Evolutionary conservation across 2,797 vertebrate species (phyloP), one percentile per base, ranked within the genome.

Genomic region (Cichlasoma orientale): DNA sequence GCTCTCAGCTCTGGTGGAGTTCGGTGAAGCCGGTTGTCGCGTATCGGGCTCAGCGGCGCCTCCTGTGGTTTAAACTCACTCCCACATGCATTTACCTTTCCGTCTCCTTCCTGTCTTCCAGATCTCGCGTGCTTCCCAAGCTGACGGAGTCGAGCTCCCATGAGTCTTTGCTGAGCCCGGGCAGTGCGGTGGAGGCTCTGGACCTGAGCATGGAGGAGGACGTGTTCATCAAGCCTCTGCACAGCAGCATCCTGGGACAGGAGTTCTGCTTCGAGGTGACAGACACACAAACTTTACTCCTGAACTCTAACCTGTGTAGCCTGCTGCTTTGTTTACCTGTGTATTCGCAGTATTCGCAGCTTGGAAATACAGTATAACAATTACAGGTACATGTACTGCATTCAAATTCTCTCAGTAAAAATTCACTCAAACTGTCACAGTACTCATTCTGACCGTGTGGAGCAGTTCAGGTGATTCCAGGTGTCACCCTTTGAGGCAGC

Each of bases 221-320:
- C 3, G 96, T 98, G 16, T 92, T 95, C 23, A 94, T 99, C 89
- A 99, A 98, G 78, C 96, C 97, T 2, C 95, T 99, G 58, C 98
- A 99, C 92, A 97, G 95, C 93, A 99, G 98, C 83, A 96, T 99
- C 79, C 96, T 99, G 63, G 98, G 97, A 55, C 97, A 97, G 89
- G 98, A 99, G 90, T 99, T 97, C 94, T 99, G 98, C 93, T 99
- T 99, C 83, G 98, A 99, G 98, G 98, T 99, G 25, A 82, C 5
- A 1, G 0, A 7, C 69, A 2, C 4, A 19, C 4, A 3, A 50
- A 8, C 18, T 38, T 38, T 38, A 38, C 7, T 38, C 36, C 36
- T 38, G 1, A 38, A 38, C 3, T 10, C 36, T 10, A 33, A 33
- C 36, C 36, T 38, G 11, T 41, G 38, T 4, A 41, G 3, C 38